phyloP scores from a whole-genome alignment of 2,888 invertebrate genomes.

The Andrena trimmerana region DNA sequence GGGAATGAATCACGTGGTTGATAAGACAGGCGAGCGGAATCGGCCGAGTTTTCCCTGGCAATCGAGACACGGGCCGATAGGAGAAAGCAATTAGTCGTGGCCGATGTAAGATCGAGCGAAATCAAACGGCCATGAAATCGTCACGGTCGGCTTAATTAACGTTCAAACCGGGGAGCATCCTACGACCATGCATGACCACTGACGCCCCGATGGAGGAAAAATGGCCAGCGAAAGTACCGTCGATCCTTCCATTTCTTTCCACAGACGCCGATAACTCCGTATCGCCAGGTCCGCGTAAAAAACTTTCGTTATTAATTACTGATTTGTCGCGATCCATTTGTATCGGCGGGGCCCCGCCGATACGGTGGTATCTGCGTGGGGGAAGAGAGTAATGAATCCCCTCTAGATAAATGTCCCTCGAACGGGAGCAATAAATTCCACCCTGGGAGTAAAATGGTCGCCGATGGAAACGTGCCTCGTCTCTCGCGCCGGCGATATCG shows the following conservation, averaged over 20 bases:
- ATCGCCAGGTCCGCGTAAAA: not conserved
- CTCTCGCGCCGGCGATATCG: slow-evolving; percentile 52
- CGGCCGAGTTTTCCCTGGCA: slow-evolving; percentile 30
- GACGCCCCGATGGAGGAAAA: not conserved
- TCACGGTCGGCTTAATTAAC: slow-evolving; percentile 21
- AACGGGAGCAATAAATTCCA: slow-evolving; percentile 51
- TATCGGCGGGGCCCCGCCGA: not conserved
- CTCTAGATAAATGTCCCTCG: slow-evolving; percentile 25
- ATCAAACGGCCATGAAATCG: slow-evolving; percentile 38
- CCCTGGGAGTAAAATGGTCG: slow-evolving; percentile 27
- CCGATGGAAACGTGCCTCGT: slow-evolving; percentile 47
- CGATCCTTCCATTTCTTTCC: not conserved
- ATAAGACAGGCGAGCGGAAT: slow-evolving; percentile 45
- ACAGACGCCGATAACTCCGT: not conserved
- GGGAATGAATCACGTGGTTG: slow-evolving; percentile 22
- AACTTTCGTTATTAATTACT: slow-evolving; percentile 39
- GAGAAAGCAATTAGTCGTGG: slow-evolving; percentile 56
- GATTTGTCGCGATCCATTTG: slow-evolving; percentile 36
- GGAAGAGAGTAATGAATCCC: slow-evolving; percentile 22
- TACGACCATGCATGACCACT: too few relatives aligned
- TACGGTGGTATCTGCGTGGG: not conserved
- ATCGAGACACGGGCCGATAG: slow-evolving; percentile 22
- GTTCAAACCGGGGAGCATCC: not conserved
- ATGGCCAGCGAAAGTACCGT: too few relatives aligned
- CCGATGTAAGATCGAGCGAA: slow-evolving; percentile 48